Evolutionary conservation across 1,140 invertebrate genomes (phyloP).

Genomic region (Drosophila pandora): DNA sequence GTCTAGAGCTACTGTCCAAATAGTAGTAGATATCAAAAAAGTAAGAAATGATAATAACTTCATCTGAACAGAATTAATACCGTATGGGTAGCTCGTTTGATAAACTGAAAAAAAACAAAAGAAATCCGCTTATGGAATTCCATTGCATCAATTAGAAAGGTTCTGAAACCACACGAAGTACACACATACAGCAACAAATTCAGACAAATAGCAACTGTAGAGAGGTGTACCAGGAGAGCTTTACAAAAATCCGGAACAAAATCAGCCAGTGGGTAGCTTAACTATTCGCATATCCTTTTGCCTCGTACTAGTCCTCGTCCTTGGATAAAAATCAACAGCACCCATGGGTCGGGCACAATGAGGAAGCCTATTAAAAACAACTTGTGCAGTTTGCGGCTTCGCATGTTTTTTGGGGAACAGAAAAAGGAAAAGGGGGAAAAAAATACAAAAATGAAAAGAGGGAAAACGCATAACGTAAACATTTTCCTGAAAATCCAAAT

Average conservation of each 20-base stretch:
- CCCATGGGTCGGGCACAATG: slow-evolving; percentile 25
- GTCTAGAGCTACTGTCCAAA: too few species aligned
- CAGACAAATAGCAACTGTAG: slow-evolving; percentile 1
- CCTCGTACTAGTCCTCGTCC: slow-evolving; percentile 11
- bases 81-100: slow-evolving; percentile 12
- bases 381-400: slow-evolving; percentile 71
- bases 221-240: slow-evolving; percentile 24
- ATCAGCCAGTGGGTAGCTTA: slow-evolving; percentile 46
- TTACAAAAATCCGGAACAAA: slow-evolving; percentile 42
- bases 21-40: not conserved
- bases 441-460: slow-evolving; percentile 20
- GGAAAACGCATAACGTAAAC: slow-evolving; percentile 59
- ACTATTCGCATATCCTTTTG: slow-evolving; percentile 24
- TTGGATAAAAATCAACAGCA: slow-evolving; percentile 65
- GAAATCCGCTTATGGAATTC: slow-evolving; percentile 65
- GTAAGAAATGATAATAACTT: not conserved
- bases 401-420: slow-evolving; percentile 44
- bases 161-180: slow-evolving; percentile 33
- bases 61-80: slow-evolving; percentile 5
- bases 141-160: slow-evolving; percentile 64
- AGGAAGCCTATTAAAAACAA: slow-evolving; percentile 72
- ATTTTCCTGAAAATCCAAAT: slow-evolving; percentile 36
- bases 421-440: not conserved
- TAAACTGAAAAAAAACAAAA: slow-evolving; percentile 53
- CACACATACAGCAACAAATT: not conserved